Evolutionary conservation across 2,113 vertebrate species (phyloP), one percentile per base, ranked within the genome.

Genomic region (Grantiella picta): DNA sequence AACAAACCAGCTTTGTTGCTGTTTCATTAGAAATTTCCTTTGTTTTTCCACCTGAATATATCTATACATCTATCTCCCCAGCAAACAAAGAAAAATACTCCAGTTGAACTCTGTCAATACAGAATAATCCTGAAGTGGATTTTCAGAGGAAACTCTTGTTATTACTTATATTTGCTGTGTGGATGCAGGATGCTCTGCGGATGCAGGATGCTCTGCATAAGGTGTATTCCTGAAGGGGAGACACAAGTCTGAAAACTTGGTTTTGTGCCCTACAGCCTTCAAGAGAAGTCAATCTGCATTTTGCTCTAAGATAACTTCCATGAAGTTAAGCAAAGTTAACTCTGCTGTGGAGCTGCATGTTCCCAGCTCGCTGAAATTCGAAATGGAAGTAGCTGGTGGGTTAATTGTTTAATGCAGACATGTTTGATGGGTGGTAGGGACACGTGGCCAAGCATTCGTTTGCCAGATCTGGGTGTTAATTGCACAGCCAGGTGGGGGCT

Each of bases 401-500:
- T 65, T 94, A 89, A 82, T 91, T 93, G 61, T 82, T 97, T 96
- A 96, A 96, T 70, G 73, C 17, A 82, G 78, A 56, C 35, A 15
- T 92, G 93, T 98, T 97, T 22, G 36, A 96, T 96, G 15, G 23
- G 52, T 72, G 72, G 54, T 61, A 80, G 73, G 82, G 91, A 91
- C 21, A 56, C 90, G 82, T 60, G n/a, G 70, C 72, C 49, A 17
- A 96, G 65, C 73, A 77, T 75, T 15, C 2, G 54, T 82, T 89
- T 93, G 54, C 50, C 24, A 36, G 92, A 89, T 76, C 86, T 95
- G 90, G 85, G 81, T 97, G 97, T 96, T 97, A 96, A 96, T 97
- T 97, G 96, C 96, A 93, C 96, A 97, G 95, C 92, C 92, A 93
- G 47, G 15, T 59, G 69, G 86, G 94, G 93, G 78, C 76, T 92